Conservation (phyloP, 2,888 invertebrate species). For the Pharmacophagus antenor region DNA sequence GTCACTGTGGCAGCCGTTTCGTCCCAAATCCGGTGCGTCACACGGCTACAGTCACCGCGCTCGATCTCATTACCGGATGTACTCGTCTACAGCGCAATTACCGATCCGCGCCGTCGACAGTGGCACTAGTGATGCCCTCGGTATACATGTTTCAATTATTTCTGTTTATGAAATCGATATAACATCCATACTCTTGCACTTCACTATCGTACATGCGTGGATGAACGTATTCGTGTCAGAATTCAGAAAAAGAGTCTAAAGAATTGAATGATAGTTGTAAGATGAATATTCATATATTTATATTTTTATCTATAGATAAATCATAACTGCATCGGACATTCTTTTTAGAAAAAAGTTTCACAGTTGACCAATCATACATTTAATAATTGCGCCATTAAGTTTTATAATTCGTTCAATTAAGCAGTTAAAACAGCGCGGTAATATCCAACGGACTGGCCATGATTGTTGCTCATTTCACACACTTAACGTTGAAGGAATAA, state of each 20-base stretch:
- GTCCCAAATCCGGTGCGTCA: slow-evolving; percentile 18
- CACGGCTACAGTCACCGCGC: not conserved
- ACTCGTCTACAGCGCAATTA: slow-evolving; percentile 1
- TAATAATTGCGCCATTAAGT: slow-evolving; percentile 31
- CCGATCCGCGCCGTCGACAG: not conserved
- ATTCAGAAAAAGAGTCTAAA: too few species aligned
- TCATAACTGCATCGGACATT: not conserved
- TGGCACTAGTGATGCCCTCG: not conserved
- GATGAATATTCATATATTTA: too few species aligned
- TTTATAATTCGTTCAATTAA: slow-evolving; percentile 36
- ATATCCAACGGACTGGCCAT: slow-evolving; percentile 31
- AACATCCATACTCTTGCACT: too few species aligned
- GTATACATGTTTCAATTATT: not conserved
- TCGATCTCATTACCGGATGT: slow-evolving; percentile 11
- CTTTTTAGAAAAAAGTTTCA: not conserved
- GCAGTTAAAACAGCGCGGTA: slow-evolving; percentile 33
- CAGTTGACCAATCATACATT: not conserved
- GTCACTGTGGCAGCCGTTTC: slow-evolving; percentile 2
- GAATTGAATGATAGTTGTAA: too few species aligned
- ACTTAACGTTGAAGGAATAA: slow-evolving; percentile 31
- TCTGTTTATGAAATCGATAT: too few species aligned
- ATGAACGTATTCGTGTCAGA: too few species aligned
- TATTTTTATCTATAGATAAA: too few species aligned
- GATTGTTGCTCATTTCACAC: slow-evolving; percentile 29
- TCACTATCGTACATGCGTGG: too few species aligned